These are phyloP conservation scores for Stylophora pistillata DNA, from an alignment of 64 coral and sea anemone species.

Conservation along the genomic window DNA sequence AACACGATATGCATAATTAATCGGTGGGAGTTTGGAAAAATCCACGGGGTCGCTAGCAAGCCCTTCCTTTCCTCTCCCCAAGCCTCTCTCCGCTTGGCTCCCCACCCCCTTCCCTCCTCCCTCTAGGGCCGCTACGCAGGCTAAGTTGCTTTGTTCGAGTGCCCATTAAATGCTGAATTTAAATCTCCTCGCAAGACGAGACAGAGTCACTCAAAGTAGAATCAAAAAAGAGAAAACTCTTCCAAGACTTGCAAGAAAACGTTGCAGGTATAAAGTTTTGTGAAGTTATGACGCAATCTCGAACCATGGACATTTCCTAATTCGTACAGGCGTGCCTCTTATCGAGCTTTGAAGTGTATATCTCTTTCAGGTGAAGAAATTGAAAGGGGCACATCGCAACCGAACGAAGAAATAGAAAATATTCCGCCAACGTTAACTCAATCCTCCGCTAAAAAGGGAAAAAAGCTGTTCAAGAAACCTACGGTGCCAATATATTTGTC, in stretches of 20 bases:
- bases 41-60: too few species aligned
- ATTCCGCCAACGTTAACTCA: constrained; percentile 1
- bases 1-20: too few species aligned
- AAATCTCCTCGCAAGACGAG: not conserved
- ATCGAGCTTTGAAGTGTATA: too few species aligned
- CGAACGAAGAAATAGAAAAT: constrained; percentile 7
- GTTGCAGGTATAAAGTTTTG: not conserved
- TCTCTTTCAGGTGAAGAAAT: not conserved
- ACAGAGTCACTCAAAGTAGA: not conserved
- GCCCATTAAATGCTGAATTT: not conserved
- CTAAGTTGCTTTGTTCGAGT: too few species aligned
- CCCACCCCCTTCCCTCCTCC: too few species aligned
- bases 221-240: not conserved
- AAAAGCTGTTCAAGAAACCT: constrained; percentile 11
- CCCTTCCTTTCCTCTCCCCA: too few species aligned
- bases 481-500: not conserved
- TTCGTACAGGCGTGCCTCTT: too few species aligned
- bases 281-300: too few species aligned
- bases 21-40: too few species aligned
- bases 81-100: too few species aligned
- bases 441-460: not conserved
- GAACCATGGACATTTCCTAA: too few species aligned
- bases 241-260: constrained; percentile 18
- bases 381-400: not conserved
- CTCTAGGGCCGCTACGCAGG: too few species aligned